Evolutionary conservation across 1,140 invertebrate genomes (phyloP).

Genomic region (Drosophila athabasca): DNA sequence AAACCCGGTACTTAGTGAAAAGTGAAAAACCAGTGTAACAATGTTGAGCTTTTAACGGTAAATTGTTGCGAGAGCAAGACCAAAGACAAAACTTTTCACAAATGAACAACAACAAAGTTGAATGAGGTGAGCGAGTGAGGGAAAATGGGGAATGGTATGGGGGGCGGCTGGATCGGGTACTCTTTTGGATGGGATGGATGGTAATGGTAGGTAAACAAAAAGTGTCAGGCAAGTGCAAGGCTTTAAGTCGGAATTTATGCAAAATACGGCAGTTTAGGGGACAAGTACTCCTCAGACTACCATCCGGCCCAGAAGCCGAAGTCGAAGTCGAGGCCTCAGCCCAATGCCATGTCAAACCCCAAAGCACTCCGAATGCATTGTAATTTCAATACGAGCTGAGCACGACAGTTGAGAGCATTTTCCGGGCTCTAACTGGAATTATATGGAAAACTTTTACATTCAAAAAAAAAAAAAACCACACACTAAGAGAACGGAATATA

Average conservation of each 20-base stretch:
- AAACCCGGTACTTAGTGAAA: constrained; percentile 77
- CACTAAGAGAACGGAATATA: constrained; percentile 8
- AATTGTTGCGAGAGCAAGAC: constrained; percentile 67
- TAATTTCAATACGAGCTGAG: constrained; percentile 48
- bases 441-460: constrained; percentile 20
- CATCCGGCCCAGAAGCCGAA: not conserved
- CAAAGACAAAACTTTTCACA: constrained; percentile 68
- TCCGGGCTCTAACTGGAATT: constrained; percentile 35
- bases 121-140: constrained; percentile 23
- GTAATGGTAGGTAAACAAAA: constrained; percentile 56
- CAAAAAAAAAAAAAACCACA: not conserved
- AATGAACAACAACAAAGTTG: constrained; percentile 72
- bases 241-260: constrained; percentile 76
- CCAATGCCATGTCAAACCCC: not conserved
- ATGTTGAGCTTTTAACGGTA: constrained; percentile 78
- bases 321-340: not conserved
- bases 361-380: constrained; percentile 50
- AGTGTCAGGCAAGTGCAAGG: constrained; percentile 78
- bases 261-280: constrained; percentile 65
- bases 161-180: no score
- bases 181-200: not conserved
- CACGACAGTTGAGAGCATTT: constrained; percentile 22
- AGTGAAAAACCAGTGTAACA: constrained; percentile 80
- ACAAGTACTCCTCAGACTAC: constrained; percentile 21
- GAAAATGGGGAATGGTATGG: constrained; percentile 10